Base-by-base conservation (phyloP, 2,888 invertebrate species). In the Dicyrtoma fusca region DNA sequence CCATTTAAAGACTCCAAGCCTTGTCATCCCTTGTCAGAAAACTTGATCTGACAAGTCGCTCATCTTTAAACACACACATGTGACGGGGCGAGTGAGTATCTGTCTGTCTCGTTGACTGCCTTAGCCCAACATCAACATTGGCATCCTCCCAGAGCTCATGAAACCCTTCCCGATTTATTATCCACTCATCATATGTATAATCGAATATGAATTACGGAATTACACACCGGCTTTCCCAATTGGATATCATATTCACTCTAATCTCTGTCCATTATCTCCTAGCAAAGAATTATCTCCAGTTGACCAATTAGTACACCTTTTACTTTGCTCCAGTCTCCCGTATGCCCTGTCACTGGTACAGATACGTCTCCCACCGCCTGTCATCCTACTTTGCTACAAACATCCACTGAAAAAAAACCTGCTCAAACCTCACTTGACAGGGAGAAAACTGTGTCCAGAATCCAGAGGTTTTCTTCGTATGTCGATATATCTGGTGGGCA, bases 1-100 rank as follows among this genome's bases (percentile, higher is more conserved):
- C 64, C 49, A 64, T 64, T 64, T 64, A 21, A 19, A 44, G 26
- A 63, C 23, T 34, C 23, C 14, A 47, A 42, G 63, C 5, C 45
- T 19, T 19, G 21, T 63, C 23, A 63, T 63, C 63, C 45, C 21
- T 47, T 63, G 63, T 63, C 47, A 63, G 47, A 45, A 13, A 21
- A 23, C 14, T 47, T 19, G 23, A 47, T 44, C 45, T 23, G 63
- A 63, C 63, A 63, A 63, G 63, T 62, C 62, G 19, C 42, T 42
- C 47, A 63, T 61, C 61, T 42, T 34, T 42, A 61, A 44, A 61
- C 59, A 59, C 26, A 10, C 25, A 17, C 19, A 23, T 26, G 25
- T n/a, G 17, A 53, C 53, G 19, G 2, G 21, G 17, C 25, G 13
- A 11, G 25, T 25, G 25, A 34, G 59, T 26, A 25, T 61, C 13